phyloP scores from a whole-genome alignment of 2,797 vertebrate species.

The Falco biarmicus region DNA sequence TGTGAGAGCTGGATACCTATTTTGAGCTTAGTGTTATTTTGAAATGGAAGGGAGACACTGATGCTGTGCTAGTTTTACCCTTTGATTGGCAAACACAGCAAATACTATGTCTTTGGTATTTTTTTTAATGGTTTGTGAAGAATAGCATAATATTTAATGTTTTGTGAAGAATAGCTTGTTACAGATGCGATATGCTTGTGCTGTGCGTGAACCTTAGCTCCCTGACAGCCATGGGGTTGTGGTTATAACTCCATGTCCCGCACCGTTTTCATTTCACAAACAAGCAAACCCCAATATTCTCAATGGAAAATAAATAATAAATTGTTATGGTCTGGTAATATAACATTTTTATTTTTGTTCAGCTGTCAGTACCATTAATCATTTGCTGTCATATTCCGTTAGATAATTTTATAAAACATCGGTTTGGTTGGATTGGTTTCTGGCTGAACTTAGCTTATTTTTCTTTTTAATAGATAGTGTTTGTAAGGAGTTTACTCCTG shows the following conservation, averaged over 20 bases:
- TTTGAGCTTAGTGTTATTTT: background rate
- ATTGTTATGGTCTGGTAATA: background rate
- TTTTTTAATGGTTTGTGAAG: background rate
- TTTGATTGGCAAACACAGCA: background rate
- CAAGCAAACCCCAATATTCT: background rate
- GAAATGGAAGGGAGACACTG: background rate
- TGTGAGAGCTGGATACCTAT: background rate
- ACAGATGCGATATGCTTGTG: accelerated
- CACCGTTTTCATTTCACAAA: background rate
- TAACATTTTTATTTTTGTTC: background rate
- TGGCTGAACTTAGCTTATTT: background rate
- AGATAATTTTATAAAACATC: background rate
- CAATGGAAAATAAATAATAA: background rate
- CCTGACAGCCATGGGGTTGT: background rate
- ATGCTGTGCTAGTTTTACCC: background rate
- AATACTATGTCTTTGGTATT: background rate
- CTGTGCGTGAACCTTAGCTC: background rate
- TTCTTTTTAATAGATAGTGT: background rate
- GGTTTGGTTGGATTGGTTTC: background rate
- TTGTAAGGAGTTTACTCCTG: background rate
- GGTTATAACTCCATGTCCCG: background rate
- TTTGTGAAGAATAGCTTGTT: background rate
- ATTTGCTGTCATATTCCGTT: background rate
- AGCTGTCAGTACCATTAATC: background rate
- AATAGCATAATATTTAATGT: background rate